Base-by-base conservation (phyloP, 2,797 vertebrate genomes). In the Prionace glauca region DNA sequence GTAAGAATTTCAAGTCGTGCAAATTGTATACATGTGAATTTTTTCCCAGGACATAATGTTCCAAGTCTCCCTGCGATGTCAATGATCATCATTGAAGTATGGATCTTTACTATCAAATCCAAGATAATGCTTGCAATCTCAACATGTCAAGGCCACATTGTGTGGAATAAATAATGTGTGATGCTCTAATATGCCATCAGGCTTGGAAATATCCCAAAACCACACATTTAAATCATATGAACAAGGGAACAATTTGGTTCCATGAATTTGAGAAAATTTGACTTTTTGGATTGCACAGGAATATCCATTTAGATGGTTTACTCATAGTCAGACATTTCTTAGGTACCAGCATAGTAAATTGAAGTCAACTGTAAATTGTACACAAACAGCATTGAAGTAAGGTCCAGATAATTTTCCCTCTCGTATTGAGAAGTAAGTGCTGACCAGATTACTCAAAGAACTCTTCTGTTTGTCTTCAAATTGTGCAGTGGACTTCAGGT, bases 141-240 rank as follows among this genome's bases (percentile, higher is more conserved):
- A 96, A 98, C 98, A 95, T 99, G 98, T 99, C 99, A 29, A 99
- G 97, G 96, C 99, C 99, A 96, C 98, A 99, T 56, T 56, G 50
- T 56, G 50, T 56, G 50, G 3, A 72, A 99, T 98, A 95, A 99
- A 99, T 97, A 99, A 99, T 22, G 99, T 98, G 96, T 99, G 99
- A 97, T 99, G 99, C 1, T 99, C 98, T 60, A 99, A 96, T 0
- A 98, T 98, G 96, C 98, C 98, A 96, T 97, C 96, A 96, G 98
- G 65, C 95, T 97, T 98, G 96, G 98, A 98, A 97, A 98, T 98
- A 96, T 99, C 98, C 99, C 99, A 99, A 97, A 99, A 98, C 98
- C 99, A 99, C 96, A 99, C 98, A 32, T 98, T 98, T 97, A 99
- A 99, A 97, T 99, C 99, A 94, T 99, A 99, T 32, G 99, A 99